phyloP scores from a whole-genome alignment of 2,113 vertebrate species.

The Plotosus lineatus region DNA sequence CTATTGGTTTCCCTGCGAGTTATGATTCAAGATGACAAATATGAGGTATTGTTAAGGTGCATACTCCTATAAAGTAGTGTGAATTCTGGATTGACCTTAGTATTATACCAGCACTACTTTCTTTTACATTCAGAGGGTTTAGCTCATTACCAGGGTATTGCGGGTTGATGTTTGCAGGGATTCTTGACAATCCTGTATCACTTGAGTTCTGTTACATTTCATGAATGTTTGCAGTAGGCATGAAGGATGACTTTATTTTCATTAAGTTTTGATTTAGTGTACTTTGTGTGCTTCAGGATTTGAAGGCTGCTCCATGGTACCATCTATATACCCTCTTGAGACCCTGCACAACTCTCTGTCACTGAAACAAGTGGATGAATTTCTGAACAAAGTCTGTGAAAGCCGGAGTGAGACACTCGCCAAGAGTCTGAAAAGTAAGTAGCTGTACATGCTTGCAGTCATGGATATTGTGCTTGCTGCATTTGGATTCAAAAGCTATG shows the following conservation, averaged over 20 bases:
- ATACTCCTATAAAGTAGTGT: neutral
- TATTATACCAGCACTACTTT: no score
- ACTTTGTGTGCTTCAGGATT: conserved; percentile 80
- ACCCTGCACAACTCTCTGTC: conserved; percentile 97
- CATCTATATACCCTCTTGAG: conserved; percentile 95
- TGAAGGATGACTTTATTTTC: neutral
- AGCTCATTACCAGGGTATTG: neutral
- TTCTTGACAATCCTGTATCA: neutral
- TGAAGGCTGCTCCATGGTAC: conserved; percentile 98
- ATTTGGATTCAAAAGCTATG: neutral
- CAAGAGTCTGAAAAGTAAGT: conserved; percentile 81
- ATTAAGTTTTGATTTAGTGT: neutral
- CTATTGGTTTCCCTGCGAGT: neutral
- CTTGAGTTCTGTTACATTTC: neutral
- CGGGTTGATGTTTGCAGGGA: neutral
- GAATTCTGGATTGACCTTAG: neutral
- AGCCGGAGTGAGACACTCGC: conserved; percentile 78
- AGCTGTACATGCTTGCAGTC: neutral
- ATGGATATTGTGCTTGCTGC: neutral
- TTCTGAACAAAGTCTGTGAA: conserved; percentile 84
- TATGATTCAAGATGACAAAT: neutral
- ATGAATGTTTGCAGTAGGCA: conserved; percentile 1
- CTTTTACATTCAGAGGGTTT: neutral
- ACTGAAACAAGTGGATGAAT: conserved; percentile 91
- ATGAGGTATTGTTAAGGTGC: neutral